Base-by-base conservation (phyloP, 2,888 invertebrate species). In the Microchrysa polita region DNA sequence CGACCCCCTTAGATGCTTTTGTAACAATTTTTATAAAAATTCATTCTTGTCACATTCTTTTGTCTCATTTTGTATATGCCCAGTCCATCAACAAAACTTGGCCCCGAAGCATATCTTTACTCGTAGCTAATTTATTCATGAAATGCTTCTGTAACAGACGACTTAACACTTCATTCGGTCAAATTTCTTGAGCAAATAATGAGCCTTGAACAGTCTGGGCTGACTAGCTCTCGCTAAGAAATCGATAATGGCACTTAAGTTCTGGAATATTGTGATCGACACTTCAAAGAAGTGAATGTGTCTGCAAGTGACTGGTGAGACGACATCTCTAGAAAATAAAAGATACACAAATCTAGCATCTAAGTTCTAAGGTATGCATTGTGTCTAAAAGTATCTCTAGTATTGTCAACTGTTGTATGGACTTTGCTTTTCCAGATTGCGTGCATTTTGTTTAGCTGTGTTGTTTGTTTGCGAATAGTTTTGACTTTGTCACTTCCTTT, bases 161-260 rank as follows among this genome's bases (percentile, higher is more conserved):
- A 23, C 42, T 65, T 53, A 67, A 67, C 53, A 67, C 67, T 52
- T 67, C 27, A 14, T n/a, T 7, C 34, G 69, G 40, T 69, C 69
- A 34, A 69, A 69, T 69, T 42, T 55, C 57, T 69, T 69, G 20
- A 10, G 69, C 69, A 69, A 69, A 69, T 57, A 69, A 42, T 5
- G 27, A 34, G 27, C 27, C 2, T 23, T 27, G 67, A 52, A 53
- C 23, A 22, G 40, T 55, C 55, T 69, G 67, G 52, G 67, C 27
- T 10, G 65, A 44, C 34, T 23, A 7, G 23, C 9, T 23, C 16
- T n/a, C 27, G 27, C 7, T 34, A 34, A 34, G 27, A 34, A 34
- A 34, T 34, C 27, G 27, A 34, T 34, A 34, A 34, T 34, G 27
- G 27, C 27, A 34, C 27, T 34, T 34, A 5, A 34, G 27, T 7